phyloP scores from a whole-genome alignment of 1,140 invertebrate species.

The Trichoplusia ni region DNA sequence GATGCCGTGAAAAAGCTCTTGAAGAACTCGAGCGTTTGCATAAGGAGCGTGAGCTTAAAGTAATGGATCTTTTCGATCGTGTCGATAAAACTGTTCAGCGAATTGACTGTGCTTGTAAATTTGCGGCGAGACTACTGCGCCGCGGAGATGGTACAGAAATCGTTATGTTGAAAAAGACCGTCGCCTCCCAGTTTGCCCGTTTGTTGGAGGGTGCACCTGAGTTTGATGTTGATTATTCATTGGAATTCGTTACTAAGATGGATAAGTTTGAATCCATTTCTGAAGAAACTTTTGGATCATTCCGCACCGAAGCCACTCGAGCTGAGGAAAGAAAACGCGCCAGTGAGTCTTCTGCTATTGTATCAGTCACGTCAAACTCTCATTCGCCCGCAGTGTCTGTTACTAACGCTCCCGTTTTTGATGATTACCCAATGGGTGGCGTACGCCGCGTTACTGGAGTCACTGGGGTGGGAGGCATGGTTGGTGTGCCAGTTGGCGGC shows the following conservation, averaged over 20 bases:
- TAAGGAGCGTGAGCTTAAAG: constrained; percentile 91
- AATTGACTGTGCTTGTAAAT: constrained; percentile 92
- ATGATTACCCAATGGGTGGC: constrained; percentile 67
- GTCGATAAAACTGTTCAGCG: constrained; percentile 90
- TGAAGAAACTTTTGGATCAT: constrained; percentile 87
- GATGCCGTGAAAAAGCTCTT: constrained; percentile 88
- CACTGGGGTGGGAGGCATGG: constrained; percentile 55
- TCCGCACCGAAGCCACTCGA: constrained; percentile 84
- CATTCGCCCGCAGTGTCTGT: constrained; percentile 75
- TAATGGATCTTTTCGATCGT: constrained; percentile 92
- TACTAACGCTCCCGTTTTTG: constrained; percentile 72
- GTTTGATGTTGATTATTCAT: constrained; percentile 87
- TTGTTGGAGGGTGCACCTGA: constrained; percentile 91
- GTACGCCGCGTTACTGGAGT: constrained; percentile 69
- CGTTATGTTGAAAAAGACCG: constrained; percentile 89
- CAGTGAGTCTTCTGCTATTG: constrained; percentile 87
- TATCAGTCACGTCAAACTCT: constrained; percentile 68
- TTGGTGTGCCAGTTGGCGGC: constrained; percentile 61
- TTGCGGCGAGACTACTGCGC: constrained; percentile 89
- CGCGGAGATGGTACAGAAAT: constrained; percentile 92
- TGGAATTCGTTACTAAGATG: constrained; percentile 92
- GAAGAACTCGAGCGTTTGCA: constrained; percentile 91
- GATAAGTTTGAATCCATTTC: constrained; percentile 88
- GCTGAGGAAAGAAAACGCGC: constrained; percentile 77
- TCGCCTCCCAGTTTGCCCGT: constrained; percentile 88